Evolutionary conservation across 1,140 invertebrate genomes (phyloP), one percentile per base, ranked within the genome.

Genomic region (Drosophila pandora): DNA sequence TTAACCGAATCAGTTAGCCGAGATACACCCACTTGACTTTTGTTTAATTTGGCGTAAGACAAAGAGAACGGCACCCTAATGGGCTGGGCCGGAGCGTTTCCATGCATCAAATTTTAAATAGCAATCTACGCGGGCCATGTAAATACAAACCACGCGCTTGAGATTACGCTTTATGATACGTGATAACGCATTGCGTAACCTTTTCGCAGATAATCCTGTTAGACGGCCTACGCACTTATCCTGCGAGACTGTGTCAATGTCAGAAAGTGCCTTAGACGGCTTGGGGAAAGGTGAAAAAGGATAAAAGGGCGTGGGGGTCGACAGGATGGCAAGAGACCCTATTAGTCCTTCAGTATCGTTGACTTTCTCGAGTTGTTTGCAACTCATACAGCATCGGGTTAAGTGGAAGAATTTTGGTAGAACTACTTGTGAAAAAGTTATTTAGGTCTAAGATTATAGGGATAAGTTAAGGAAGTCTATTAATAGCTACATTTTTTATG

Each of bases 151-250:
- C 83, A 81, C 83, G 83, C 83, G 79, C 82, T 63, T 34, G 67
- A 88, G 84, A 83, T 88, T 83, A 79, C 83, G 83, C 83, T 87
- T 87, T 87, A 87, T 87, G 83, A 88, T 88, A 87, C 83, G 83
- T 87, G 83, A 87, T 87, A 87, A 83, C 83, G 83, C 83, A 87
- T 87, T 82, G 79, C 83, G 79, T 88, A 87, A 83, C 82, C 82
- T 82, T 82, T 87, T 87, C 79, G 57, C 72, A 88, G 83, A 88
- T 88, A 88, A 88, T 87, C 82, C 70, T 64, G 82, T 87, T 82
- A 87, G 71, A 65, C 76, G 58, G 64, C 48, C 67, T 55, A 70
- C 47, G 59, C 56, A 76, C 61, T 57, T 48, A 56, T 45, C 30
- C 25, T 23, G n/a, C 17, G 59, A 68, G 48, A 47, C 47, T 37